These are phyloP conservation scores for Dascyllus trimaculatus DNA, from an alignment of 2,113 vertebrate species.

Conservation along the genomic window DNA sequence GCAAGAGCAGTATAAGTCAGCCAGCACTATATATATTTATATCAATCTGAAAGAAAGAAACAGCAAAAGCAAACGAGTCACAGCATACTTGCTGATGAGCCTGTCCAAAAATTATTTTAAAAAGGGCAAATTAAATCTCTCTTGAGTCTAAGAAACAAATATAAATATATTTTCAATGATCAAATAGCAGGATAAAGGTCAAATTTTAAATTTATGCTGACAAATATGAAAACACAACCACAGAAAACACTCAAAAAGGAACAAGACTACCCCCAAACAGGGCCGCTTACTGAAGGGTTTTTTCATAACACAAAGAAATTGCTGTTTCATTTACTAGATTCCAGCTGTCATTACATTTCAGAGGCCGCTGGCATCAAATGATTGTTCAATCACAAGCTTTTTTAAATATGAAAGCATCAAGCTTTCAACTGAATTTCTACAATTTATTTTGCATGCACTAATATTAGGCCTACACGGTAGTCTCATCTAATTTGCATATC, in stretches of 20 bases:
- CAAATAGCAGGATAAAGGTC: not conserved
- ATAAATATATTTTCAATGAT: not conserved
- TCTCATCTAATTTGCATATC: conserved; percentile 68
- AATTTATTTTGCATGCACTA: conserved; percentile 50
- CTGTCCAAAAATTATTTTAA: not conserved
- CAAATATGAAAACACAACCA: not conserved
- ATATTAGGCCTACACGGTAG: conserved; percentile 58
- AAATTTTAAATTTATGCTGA: conserved; percentile 6
- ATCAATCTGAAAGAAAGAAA: not conserved
- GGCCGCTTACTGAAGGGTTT: not conserved
- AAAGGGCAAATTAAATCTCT: not conserved
- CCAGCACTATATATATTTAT: not conserved
- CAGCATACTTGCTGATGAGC: not conserved
- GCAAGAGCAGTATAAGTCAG: not conserved
- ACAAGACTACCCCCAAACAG: not conserved
- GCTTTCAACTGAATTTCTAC: conserved; percentile 47
- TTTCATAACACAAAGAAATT: conserved; percentile 29
- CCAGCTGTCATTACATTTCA: conserved; percentile 33
- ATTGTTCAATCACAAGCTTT: conserved; percentile 31
- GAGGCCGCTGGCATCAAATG: not conserved
- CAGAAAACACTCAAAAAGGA: not conserved
- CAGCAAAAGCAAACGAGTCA: not conserved
- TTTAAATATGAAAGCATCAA: conserved; percentile 25
- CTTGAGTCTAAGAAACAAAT: not conserved
- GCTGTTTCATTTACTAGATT: conserved; percentile 37